Percentiles rank a stretch among this genome's conserved stretches.
These are phyloP conservation scores for Nesoenas mayeri DNA, from an alignment of 2,113 vertebrate genomes.

Conservation along the genomic window DNA sequence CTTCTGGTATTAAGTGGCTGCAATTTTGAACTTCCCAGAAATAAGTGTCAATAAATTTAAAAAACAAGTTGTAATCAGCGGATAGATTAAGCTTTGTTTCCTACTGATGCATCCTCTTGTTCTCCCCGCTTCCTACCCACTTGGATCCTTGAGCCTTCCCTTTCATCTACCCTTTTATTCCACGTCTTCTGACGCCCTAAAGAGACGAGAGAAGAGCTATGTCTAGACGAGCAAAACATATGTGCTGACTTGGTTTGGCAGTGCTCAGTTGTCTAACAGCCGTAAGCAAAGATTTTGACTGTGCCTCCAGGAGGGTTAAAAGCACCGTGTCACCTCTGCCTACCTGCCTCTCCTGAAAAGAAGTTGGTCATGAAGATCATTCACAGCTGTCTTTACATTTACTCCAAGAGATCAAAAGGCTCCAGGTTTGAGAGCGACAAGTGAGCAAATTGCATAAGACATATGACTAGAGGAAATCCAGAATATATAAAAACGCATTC, in stretches of 20 bases:
- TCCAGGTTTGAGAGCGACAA: background rate
- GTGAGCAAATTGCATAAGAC: background rate
- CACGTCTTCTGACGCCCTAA: background rate
- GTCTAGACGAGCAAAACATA: background rate
- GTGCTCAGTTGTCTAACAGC: background rate
- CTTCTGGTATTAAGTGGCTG: background rate
- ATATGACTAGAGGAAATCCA: background rate
- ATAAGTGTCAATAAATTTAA: background rate
- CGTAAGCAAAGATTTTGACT: rapidly evolving
- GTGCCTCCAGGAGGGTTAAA: background rate
- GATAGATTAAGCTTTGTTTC: background rate
- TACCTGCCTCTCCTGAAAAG: background rate
- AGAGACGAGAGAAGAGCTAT: background rate
- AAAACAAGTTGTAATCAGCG: background rate
- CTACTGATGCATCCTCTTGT: background rate
- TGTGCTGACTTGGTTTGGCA: background rate
- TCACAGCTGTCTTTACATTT: background rate
- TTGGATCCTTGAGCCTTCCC: background rate
- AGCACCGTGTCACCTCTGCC: background rate
- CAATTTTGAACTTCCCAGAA: background rate
- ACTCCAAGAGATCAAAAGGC: background rate
- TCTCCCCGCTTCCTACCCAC: background rate
- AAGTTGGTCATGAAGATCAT: background rate
- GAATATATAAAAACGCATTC: background rate
- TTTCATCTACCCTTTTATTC: background rate